A percentile compares a stretch with the other conserved stretches of the same genome.
Conservation (phyloP, 2,888 invertebrate species). For the Netelia inedita region DNA sequence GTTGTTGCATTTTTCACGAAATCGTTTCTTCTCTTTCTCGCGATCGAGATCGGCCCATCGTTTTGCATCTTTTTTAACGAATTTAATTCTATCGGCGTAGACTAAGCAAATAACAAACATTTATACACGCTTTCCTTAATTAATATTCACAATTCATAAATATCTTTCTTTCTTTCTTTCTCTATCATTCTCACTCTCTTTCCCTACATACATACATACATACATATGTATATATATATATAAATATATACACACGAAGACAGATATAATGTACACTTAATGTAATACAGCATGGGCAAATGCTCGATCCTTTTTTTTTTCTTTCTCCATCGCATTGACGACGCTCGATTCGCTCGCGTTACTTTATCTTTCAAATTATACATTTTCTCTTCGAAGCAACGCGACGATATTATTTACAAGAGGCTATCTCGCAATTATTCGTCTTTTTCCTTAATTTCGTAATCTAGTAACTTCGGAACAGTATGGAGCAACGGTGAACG, state of each 20-base stretch:
- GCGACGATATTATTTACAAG: conserved; percentile 46
- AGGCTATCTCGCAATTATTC: conserved; percentile 12
- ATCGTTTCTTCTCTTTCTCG: conserved; percentile 15
- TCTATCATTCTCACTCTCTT: conserved; percentile 59
- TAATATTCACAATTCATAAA: conserved; percentile 79
- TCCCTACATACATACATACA: conserved; percentile 64
- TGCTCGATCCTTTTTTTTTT: conserved; percentile 59
- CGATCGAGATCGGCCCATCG: conserved; percentile 70
- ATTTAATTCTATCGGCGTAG: conserved; percentile 71
- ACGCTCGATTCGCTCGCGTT: too few species aligned
- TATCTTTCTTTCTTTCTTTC: conserved; percentile 70
- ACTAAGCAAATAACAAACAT: conserved; percentile 72
- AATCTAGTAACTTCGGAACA: conserved; percentile 62
- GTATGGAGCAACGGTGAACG: conserved; percentile 54
- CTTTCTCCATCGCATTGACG: too few species aligned
- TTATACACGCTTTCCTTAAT: conserved; percentile 76
- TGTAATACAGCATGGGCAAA: conserved; percentile 71
- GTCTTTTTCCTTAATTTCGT: conserved; percentile 37
- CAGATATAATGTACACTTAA: conserved; percentile 72
- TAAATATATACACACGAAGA: conserved; percentile 66
- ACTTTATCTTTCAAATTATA: not conserved
- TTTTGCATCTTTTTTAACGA: conserved; percentile 69
- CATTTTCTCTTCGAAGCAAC: conserved; percentile 15
- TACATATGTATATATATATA: conserved; percentile 63
- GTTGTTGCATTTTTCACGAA: conserved; percentile 15